Evolutionary conservation across 92 coral and sea anemone species (phyloP), one percentile per base, ranked within the genome.

Genomic region (Porites evermanni): DNA sequence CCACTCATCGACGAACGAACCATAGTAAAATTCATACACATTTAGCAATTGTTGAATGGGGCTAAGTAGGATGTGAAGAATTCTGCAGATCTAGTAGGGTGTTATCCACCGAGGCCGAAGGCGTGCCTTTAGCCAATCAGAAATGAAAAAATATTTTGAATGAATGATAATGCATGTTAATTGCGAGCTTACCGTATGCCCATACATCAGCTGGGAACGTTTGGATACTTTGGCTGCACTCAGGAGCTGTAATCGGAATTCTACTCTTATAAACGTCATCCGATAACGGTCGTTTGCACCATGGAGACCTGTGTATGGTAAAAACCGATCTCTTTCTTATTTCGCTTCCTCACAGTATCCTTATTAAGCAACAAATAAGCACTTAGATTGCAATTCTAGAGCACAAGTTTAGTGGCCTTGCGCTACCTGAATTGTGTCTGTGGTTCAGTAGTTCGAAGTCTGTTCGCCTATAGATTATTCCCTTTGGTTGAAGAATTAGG

Each of bases 181-280:
- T 47, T 50, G 19, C 20, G 10, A 19, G 29, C 93, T 72, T 66
- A 92, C 95, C 95, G 60, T 74, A 92, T 9, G 92, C 95, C 95
- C 95, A 92, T 12, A 83, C 86, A 54, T 92, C 95, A 17, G 92
- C 75, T 75, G 87, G 72, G 61, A 64, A 85, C 53, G 83, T 23
- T 51, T 24, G 75, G 3, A 7, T 3, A 20, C 47, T 8, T 12
- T 64, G 64, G 14, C 1, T 13, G n/a, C 67, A 38, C 68, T 89
- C 95, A 52, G 95, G 95, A 32, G 90, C 88, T 64, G 86, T 85
- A 52, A 92, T 76, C n/a, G 91, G 83, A 12, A 92, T 86, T 58
- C 74, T 89, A 80, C 71, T 92, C 51, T 80, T 80, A 66, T 92
- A 85, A 21, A 60, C 84, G 6, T 92, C 90, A 53, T 70, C 75